A percentile compares a stretch with the other conserved stretches of the same genome.
Evolutionary conservation across 1,140 invertebrate genomes (phyloP).

Genomic region (Venturia canescens): DNA sequence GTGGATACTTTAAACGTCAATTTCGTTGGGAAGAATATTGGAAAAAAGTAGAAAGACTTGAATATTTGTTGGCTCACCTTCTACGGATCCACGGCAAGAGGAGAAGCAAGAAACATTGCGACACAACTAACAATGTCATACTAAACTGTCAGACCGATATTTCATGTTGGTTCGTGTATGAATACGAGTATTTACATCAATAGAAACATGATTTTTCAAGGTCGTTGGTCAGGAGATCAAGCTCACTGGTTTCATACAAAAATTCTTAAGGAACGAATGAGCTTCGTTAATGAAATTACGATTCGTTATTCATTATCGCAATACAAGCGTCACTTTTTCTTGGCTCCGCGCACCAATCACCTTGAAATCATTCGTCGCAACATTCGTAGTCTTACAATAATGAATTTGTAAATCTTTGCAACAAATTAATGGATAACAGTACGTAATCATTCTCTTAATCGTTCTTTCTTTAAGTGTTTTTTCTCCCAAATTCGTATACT

Average conservation of each 20-base stretch:
- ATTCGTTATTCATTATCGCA: slow-evolving; percentile 49
- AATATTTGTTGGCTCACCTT: slow-evolving; percentile 72
- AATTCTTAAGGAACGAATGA: background rate
- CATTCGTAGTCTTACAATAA: background rate
- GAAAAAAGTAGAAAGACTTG: slow-evolving; percentile 45
- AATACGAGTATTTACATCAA: slow-evolving; percentile 32
- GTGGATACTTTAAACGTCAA: slow-evolving; percentile 10
- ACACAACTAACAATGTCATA: slow-evolving; percentile 77
- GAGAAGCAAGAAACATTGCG: slow-evolving; percentile 75
- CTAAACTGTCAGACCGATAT: slow-evolving; percentile 61
- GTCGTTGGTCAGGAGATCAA: no score
- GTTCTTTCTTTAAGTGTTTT: no score
- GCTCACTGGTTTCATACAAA: no score
- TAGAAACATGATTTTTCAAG: no score
- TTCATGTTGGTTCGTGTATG: background rate
- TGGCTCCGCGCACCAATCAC: slow-evolving; percentile 40
- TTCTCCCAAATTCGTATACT: no score
- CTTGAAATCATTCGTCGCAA: slow-evolving; percentile 29
- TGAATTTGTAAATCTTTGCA: background rate
- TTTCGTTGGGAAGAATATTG: background rate
- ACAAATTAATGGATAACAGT: no score
- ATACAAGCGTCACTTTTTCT: background rate
- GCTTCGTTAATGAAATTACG: no score
- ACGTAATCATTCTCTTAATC: no score
- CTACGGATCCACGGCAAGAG: slow-evolving; percentile 70